Conservation (phyloP, 2,797 vertebrate species). For the Gastrophryne carolinensis region DNA sequence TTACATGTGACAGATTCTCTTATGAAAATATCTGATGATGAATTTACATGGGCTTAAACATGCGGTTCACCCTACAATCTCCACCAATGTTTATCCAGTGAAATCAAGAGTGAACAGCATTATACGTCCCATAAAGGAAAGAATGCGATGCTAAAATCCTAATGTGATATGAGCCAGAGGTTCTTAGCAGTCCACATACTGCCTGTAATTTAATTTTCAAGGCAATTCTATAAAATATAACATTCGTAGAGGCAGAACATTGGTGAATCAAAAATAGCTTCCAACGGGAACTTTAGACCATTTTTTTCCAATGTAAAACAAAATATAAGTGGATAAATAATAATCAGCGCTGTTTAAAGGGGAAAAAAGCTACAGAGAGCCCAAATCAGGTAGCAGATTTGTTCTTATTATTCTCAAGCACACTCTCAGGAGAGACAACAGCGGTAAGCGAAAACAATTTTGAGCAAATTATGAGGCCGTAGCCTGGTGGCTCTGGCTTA, state of each 20-base stretch:
- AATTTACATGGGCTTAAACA: too few species aligned
- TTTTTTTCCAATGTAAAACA: too few species aligned
- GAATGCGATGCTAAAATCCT: slow-evolving; percentile 7
- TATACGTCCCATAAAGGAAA: slow-evolving; percentile 7
- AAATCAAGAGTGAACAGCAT: not conserved
- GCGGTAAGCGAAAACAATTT: slow-evolving; percentile 67
- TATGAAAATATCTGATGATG: too few species aligned
- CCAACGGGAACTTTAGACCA: not conserved
- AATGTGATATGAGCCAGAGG: not conserved
- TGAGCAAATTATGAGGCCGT: slow-evolving; percentile 67
- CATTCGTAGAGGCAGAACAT: not conserved
- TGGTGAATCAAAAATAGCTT: not conserved
- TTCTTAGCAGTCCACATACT: not conserved
- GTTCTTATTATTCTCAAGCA: not conserved
- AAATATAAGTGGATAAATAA: not conserved
- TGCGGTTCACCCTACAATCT: too few species aligned
- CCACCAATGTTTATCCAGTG: not conserved
- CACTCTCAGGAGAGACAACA: not conserved
- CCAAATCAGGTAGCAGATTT: not conserved
- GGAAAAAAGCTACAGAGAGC: not conserved
- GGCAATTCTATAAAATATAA: slow-evolving; percentile 16
- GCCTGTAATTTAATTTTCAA: slow-evolving; percentile 30
- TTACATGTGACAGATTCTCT: too few species aligned
- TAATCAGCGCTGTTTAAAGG: too few species aligned
- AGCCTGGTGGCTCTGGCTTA: slow-evolving; percentile 68